Percentiles rank a stretch among this genome's conserved stretches.
Evolutionary conservation across 2,113 vertebrate species (phyloP).

Genomic region (Typhlomys cinereus): DNA sequence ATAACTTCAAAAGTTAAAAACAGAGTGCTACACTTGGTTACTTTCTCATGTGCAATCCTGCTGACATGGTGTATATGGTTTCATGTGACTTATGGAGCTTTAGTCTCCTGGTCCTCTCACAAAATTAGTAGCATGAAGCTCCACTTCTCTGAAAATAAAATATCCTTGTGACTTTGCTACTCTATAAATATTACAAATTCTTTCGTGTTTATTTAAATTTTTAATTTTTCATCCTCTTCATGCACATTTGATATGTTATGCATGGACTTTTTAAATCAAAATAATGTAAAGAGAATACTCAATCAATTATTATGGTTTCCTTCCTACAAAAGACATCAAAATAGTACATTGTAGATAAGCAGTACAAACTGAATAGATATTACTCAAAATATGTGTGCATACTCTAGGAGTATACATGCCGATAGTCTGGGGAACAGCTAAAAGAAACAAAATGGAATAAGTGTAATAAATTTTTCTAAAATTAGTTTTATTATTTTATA

Average conservation of each 20-base stretch:
- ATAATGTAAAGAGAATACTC: not conserved
- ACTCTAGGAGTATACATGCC: not conserved
- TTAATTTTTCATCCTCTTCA: not conserved
- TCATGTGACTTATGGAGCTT: constrained; percentile 24
- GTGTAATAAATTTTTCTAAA: not conserved
- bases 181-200: not conserved
- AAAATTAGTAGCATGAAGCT: not conserved
- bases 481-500: no score
- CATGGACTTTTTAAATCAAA: not conserved
- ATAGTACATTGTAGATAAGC: not conserved
- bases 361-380: not conserved
- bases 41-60: not conserved
- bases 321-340: not conserved
- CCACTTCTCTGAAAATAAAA: constrained; percentile 10
- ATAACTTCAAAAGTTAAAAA: not conserved
- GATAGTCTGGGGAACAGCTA: not conserved
- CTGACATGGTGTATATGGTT: not conserved
- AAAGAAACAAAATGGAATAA: not conserved
- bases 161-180: not conserved
- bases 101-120: not conserved
- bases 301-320: not conserved
- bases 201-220: not conserved
- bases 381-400: not conserved
- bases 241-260: not conserved
- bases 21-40: not conserved